Evolutionary conservation across 2,888 invertebrate species (phyloP).

Genomic region (Druceiella hillmani): DNA sequence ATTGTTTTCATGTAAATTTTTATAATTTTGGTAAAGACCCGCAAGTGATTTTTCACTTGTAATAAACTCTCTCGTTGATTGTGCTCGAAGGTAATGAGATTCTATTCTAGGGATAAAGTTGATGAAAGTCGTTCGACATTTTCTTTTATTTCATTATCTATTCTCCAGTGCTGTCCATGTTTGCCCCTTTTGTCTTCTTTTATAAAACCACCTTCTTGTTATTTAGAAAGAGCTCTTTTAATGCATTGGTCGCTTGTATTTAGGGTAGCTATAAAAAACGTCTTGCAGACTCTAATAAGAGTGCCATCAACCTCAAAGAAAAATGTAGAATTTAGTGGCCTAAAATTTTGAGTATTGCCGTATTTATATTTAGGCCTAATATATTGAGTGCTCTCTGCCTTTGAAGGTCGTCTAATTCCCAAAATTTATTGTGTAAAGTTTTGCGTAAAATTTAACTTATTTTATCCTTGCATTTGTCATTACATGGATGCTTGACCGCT

Average conservation of each 20-base stretch:
- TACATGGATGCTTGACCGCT: constrained; percentile 8
- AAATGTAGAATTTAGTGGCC: constrained; percentile 17
- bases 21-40: too few relatives aligned
- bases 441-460: constrained; percentile 8
- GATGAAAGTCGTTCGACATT: too few relatives aligned
- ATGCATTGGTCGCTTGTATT: constrained; percentile 16
- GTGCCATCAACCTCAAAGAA: constrained; percentile 15
- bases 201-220: too few relatives aligned
- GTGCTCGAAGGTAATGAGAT: too few relatives aligned
- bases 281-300: constrained; percentile 16
- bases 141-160: too few relatives aligned
- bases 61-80: too few relatives aligned
- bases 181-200: too few relatives aligned
- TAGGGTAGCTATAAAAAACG: constrained; percentile 17
- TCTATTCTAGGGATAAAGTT: too few relatives aligned
- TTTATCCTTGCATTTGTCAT: constrained; percentile 10
- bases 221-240: constrained; percentile 13
- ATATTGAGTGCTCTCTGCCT: constrained; percentile 9
- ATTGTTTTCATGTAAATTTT: constrained; percentile 7
- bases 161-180: too few relatives aligned
- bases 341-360: constrained; percentile 11
- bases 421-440: constrained; percentile 11
- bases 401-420: too few relatives aligned
- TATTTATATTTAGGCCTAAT: constrained; percentile 19
- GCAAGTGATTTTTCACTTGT: too few relatives aligned